Base-by-base conservation (phyloP, 2,888 invertebrate species). In the Plagodis dolabraria region DNA sequence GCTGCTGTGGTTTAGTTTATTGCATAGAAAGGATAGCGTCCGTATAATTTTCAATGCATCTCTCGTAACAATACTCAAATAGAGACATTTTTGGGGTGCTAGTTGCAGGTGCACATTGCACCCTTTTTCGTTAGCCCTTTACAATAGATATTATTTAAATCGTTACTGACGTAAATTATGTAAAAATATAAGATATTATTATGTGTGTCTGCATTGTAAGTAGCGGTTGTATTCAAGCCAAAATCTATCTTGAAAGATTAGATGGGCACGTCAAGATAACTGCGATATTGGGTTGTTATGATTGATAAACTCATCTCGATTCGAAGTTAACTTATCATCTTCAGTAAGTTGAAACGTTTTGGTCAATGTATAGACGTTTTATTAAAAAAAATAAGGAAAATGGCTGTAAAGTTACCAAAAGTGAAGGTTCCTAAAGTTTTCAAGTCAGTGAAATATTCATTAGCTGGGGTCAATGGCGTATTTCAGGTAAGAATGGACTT, bases 401-500 rank as follows among this genome's bases (percentile, higher is more conserved):
- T 76, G 78, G 72, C 70, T 60, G 69, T 75, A 43, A 75, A 72
- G 60, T 88, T 72, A 2, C 40, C 40, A 76, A 93, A 83, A 89
- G 93, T 83, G 86, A 94, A 67, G 92, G 91, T 91, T 86, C 94
- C 88, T 85, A 85, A 81, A 53, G 63, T 82, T 57, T 72, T 92
- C 0, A 91, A 87, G 68, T 90, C 91, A 35, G 86, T 97, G 76
- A 95, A 95, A 79, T 96, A 96, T 86, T 93, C 95, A 47, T 93
- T 97, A 72, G 96, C 95, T 75, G 92, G 93, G 51, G 95, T 96
- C 75, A 97, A 96, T 86, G 89, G 95, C 64, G 76, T 96, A 50
- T 96, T 96, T 90, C 93, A 96, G 95, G 97, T 97, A 86, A 95
- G 95, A 93, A 22, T 22, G 4, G 22, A 22, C 22, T 22, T 22